Evolutionary conservation across 2,113 vertebrate species (phyloP).

Genomic region (Otolemur garnettii): DNA sequence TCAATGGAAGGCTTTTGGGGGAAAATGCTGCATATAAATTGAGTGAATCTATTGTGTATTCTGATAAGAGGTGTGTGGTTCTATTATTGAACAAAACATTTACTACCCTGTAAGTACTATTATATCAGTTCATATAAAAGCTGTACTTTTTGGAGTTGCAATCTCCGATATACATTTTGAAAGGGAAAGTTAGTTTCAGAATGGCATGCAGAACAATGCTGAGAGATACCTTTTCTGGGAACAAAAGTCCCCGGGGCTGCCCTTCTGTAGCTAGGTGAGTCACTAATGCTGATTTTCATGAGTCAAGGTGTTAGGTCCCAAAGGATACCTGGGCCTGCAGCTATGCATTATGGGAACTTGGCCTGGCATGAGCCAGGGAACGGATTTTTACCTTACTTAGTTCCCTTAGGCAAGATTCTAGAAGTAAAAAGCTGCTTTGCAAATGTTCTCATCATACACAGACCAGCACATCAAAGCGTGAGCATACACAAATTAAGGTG

Average conservation of each 20-base stretch:
- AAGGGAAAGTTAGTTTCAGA: conserved; percentile 31
- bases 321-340: not conserved
- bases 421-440: not conserved
- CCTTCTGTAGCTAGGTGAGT: not conserved
- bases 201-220: not conserved
- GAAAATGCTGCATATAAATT: conserved; percentile 46
- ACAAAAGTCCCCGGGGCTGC: not conserved
- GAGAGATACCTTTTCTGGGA: conserved; percentile 23
- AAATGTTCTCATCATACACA: not conserved
- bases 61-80: conserved; percentile 39
- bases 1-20: conserved; percentile 49
- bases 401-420: not conserved
- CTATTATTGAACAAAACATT: conserved; percentile 56
- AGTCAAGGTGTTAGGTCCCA: not conserved
- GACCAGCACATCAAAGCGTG: not conserved
- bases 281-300: not conserved
- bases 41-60: conserved; percentile 52
- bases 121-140: conserved; percentile 64
- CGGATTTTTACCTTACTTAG: conserved; percentile 46
- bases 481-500: not conserved
- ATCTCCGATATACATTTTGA: conserved; percentile 38
- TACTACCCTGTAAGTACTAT: not conserved
- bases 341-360: not conserved
- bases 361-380: not conserved
- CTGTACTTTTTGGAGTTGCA: conserved; percentile 7